Conservation (phyloP, 2,888 invertebrate genomes). For the Protophormia terraenovae region DNA sequence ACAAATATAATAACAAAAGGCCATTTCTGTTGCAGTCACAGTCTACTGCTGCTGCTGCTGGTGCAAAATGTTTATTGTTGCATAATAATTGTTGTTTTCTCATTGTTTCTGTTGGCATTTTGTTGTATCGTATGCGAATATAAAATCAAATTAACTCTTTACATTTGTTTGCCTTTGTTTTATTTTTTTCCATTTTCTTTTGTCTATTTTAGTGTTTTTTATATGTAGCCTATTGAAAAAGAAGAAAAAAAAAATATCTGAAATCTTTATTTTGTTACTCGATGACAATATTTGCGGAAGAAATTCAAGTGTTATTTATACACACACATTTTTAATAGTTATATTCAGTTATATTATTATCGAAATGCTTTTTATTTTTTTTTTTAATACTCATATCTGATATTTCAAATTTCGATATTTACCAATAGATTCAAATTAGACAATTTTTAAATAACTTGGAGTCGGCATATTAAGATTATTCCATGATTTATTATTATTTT, state of each 20-base stretch:
- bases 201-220: not conserved
- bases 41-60: not conserved
- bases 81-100: conserved; percentile 7
- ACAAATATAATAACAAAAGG: not conserved
- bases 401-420: too few relatives aligned
- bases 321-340: too few relatives aligned
- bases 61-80: not conserved
- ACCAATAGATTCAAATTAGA: too few relatives aligned
- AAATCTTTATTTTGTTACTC: not conserved
- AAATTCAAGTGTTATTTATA: not conserved
- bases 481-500: too few relatives aligned
- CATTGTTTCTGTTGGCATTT: conserved; percentile 3
- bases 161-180: not conserved
- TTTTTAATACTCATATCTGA: too few relatives aligned
- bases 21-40: conserved; percentile 1
- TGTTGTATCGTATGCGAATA: not conserved
- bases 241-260: not conserved
- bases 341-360: too few relatives aligned
- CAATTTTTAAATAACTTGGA: too few relatives aligned
- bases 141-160: conserved; percentile 18
- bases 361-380: too few relatives aligned
- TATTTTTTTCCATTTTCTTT: not conserved
- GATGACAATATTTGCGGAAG: not conserved
- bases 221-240: not conserved
- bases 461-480: too few relatives aligned